Percentiles rank a stretch among this genome's conserved stretches.
These are phyloP conservation scores for Beroe ovata DNA, from an alignment of 37 sponge, comb jelly and placozoan species.

Conservation along the genomic window DNA sequence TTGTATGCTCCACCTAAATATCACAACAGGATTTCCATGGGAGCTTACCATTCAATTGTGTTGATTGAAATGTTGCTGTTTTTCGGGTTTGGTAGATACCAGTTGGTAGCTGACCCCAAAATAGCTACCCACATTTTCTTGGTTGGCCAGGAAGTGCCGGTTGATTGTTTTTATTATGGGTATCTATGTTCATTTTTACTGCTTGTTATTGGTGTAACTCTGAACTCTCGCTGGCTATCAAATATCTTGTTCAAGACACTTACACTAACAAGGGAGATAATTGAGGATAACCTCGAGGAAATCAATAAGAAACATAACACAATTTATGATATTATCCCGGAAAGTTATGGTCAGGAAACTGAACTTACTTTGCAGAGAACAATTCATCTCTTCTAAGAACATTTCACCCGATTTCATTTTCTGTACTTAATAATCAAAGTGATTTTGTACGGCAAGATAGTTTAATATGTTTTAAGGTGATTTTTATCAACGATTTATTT, in stretches of 20 bases:
- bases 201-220: background rate
- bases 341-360: background rate
- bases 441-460: no score
- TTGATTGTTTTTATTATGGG: background rate
- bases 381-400: conserved; percentile 23
- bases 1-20: conserved; percentile 15
- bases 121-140: background rate
- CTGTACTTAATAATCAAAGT: background rate
- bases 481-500: no score
- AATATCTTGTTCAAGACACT: background rate
- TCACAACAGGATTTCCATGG: background rate
- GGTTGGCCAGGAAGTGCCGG: conserved; percentile 6
- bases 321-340: background rate
- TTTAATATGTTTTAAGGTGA: no score
- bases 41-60: background rate
- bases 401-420: background rate
- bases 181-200: background rate
- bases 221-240: background rate
- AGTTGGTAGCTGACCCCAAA: background rate
- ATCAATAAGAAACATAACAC: background rate
- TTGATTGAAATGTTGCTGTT: background rate
- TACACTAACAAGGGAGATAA: background rate
- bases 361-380: background rate
- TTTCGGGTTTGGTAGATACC: background rate
- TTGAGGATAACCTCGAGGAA: background rate